A percentile compares a stretch with the other conserved stretches of the same genome.
Evolutionary conservation across 23 tunicate genomes (phyloP).

Genomic region (Ascidia mentula): DNA sequence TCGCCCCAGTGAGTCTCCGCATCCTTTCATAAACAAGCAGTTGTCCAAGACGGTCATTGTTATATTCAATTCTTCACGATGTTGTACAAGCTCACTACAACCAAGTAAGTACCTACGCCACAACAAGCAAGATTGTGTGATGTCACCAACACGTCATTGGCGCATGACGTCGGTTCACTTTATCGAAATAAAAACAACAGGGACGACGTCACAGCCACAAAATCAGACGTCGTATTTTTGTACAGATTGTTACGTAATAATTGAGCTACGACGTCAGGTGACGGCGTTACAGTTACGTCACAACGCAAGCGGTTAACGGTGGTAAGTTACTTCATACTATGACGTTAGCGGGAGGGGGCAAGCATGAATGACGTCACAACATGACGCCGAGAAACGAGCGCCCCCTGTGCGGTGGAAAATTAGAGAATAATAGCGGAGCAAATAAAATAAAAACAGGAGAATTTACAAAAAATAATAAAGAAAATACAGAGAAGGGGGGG

Average conservation of each 20-base stretch:
- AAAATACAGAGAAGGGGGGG: neutral
- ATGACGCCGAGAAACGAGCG: too few relatives aligned
- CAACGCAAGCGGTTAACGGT: neutral
- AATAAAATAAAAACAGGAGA: neutral
- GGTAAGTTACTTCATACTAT: neutral
- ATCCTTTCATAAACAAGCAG: too few relatives aligned
- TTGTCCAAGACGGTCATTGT: conserved; percentile 1
- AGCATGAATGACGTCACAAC: neutral
- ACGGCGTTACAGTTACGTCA: neutral
- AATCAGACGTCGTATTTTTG: neutral
- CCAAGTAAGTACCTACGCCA: conserved; percentile 8
- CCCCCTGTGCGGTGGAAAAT: too few relatives aligned
- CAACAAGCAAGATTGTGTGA: conserved; percentile 2
- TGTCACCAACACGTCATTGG: neutral
- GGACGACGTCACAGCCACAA: neutral
- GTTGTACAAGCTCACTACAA: conserved; percentile 8
- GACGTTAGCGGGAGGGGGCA: too few relatives aligned
- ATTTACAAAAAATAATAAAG: conserved; percentile 9
- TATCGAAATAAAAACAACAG: neutral
- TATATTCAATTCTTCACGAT: neutral
- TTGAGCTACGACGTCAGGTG: neutral
- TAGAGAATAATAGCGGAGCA: neutral
- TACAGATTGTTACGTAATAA: neutral
- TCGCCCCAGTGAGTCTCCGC: too few relatives aligned
- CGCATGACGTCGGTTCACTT: too few relatives aligned